Conservation (phyloP, 2,888 invertebrate species). For the Caenorhabditis panamensis region DNA sequence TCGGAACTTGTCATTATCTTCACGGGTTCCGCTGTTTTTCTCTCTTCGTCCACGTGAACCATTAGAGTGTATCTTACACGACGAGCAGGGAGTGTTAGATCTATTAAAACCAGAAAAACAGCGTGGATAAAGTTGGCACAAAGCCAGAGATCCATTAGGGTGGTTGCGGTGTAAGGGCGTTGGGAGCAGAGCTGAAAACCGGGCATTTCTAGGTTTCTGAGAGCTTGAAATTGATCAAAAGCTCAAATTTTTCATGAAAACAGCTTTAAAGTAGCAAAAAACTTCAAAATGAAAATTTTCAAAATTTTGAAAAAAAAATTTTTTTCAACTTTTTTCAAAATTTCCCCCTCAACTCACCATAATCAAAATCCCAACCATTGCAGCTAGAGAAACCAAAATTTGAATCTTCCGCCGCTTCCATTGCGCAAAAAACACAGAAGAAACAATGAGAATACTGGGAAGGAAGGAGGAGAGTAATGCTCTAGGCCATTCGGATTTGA, state of each 20-base stretch:
- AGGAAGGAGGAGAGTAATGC: constrained; percentile 74
- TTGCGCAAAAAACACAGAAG: constrained; percentile 76
- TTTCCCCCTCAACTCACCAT: constrained; percentile 63
- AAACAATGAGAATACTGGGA: constrained; percentile 76
- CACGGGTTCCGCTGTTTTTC: constrained; percentile 47
- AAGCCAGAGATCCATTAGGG: constrained; percentile 79
- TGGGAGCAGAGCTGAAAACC: constrained; percentile 63
- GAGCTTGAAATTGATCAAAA: neutral
- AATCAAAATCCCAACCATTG: constrained; percentile 73
- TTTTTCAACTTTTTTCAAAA: neutral
- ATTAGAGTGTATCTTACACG: constrained; percentile 71
- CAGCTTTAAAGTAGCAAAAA: too few species aligned
- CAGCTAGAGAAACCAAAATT: constrained; percentile 72
- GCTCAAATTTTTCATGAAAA: too few species aligned
- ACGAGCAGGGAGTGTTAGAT: constrained; percentile 69
- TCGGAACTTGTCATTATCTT: constrained; percentile 63
- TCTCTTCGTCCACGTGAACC: constrained; percentile 67
- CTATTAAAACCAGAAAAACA: constrained; percentile 68
- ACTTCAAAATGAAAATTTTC: too few species aligned
- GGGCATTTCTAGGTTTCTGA: too few species aligned
- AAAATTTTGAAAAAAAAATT: too few species aligned
- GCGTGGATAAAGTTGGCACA: constrained; percentile 76
- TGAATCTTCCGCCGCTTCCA: constrained; percentile 79
- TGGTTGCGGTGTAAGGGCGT: constrained; percentile 67
- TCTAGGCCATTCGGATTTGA: constrained; percentile 71